Percentiles rank a stretch among this genome's conserved stretches.
Conservation (phyloP, 2,888 invertebrate genomes). For the Aphidoletes aphidimyza region DNA sequence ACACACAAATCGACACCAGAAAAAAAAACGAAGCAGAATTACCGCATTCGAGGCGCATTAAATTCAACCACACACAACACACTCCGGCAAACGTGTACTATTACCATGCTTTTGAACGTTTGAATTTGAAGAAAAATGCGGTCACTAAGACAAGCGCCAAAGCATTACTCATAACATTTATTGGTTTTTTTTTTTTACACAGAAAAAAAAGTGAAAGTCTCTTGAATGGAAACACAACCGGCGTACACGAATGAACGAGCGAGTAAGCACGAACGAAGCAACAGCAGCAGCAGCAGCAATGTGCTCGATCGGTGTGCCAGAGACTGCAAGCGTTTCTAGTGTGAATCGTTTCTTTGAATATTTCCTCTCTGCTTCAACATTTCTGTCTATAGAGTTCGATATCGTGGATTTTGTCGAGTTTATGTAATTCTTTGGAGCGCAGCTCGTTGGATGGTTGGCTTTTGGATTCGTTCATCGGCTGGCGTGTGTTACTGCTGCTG, state of each 20-base stretch:
- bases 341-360: background rate
- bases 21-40: too few relatives aligned
- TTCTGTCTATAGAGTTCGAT: too few relatives aligned
- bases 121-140: constrained; percentile 49
- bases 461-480: too few relatives aligned
- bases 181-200: too few relatives aligned
- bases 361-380: too few relatives aligned
- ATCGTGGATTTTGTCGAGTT: too few relatives aligned
- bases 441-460: too few relatives aligned
- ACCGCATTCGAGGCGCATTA: background rate
- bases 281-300: background rate
- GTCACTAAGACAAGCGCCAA: constrained; percentile 17
- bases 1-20: too few relatives aligned
- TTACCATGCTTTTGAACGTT: constrained; percentile 25
- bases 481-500: too few relatives aligned
- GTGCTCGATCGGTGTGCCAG: background rate
- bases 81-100: background rate
- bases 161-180: constrained; percentile 49
- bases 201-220: constrained; percentile 33
- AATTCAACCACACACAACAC: background rate
- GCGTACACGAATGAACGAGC: background rate
- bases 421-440: too few relatives aligned
- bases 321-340: background rate
- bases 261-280: background rate
- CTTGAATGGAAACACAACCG: background rate